Conservation (phyloP, 2,888 invertebrate species). For the Papilio elwesi region DNA sequence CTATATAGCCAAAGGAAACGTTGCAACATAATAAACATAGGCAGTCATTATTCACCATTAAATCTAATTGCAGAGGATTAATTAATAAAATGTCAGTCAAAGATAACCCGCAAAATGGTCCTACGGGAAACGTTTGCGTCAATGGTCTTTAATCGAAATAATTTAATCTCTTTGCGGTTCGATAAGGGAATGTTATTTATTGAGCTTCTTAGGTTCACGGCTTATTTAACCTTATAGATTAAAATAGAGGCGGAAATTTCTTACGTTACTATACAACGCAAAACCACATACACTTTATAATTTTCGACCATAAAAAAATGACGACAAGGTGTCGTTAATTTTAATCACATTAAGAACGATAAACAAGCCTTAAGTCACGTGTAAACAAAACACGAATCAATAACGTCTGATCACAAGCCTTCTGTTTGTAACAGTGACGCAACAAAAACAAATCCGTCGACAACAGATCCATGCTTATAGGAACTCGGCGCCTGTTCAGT, state of each 20-base stretch:
- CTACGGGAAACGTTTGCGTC: conserved; percentile 68
- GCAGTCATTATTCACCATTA: background rate
- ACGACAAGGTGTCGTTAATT: background rate
- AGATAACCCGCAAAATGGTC: conserved; percentile 68
- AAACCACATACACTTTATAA: conserved; percentile 11
- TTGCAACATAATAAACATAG: conserved; percentile 2
- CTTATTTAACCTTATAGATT: conserved; percentile 66
- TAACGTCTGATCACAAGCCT: conserved; percentile 8
- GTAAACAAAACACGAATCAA: background rate
- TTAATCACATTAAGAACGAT: background rate
- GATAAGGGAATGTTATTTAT: conserved; percentile 60
- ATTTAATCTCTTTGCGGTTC: conserved; percentile 48
- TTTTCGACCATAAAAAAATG: background rate
- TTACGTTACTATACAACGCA: conserved; percentile 9
- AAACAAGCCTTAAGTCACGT: background rate
- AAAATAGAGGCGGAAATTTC: conserved; percentile 47
- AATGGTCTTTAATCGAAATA: conserved; percentile 60
- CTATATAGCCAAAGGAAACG: background rate
- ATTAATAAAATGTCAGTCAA: conserved; percentile 59
- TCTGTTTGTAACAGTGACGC: conserved; percentile 43
- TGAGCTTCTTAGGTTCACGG: conserved; percentile 63
- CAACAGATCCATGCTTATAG: conserved; percentile 19
- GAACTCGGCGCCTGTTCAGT: conserved; percentile 56
- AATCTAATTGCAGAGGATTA: conserved; percentile 53
- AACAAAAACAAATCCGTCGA: conserved; percentile 30